A percentile compares a stretch with the other conserved stretches of the same genome.
Conservation (phyloP, 2,888 invertebrate species). For the Kuschelorhynchus macadamiae region DNA sequence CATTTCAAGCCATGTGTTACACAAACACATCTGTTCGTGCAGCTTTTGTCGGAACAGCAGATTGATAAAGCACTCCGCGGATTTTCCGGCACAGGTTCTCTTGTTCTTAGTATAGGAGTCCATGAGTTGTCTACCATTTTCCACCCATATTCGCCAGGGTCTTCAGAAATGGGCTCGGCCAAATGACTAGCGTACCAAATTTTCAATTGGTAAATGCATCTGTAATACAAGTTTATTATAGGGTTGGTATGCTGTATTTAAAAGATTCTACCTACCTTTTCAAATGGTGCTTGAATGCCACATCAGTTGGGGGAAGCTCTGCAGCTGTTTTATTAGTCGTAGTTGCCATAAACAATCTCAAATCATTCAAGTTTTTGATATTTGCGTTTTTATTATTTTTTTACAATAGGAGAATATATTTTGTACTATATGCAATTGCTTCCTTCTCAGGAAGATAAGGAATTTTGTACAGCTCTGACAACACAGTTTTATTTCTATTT, state of each 20-base stretch:
- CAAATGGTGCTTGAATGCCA: not conserved
- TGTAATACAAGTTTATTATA: not conserved
- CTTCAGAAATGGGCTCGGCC: not conserved
- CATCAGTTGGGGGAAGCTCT: not conserved
- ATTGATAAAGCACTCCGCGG: not conserved
- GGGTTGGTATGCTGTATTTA: not conserved
- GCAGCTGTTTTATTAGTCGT: not conserved
- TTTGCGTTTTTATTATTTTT: constrained; percentile 14
- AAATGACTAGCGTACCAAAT: not conserved
- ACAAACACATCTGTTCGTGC: not conserved
- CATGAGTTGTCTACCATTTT: not conserved
- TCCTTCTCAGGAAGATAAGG: not conserved
- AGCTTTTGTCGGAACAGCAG: not conserved
- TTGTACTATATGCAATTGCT: not conserved
- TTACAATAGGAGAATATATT: not conserved
- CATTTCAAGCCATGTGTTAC: not conserved
- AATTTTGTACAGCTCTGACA: not conserved
- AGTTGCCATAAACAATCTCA: not conserved
- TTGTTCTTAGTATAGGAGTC: not conserved
- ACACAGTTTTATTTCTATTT: not conserved
- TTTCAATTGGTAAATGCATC: not conserved
- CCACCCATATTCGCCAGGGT: not conserved
- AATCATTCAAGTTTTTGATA: constrained; percentile 11
- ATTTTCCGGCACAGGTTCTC: not conserved
- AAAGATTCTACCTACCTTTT: not conserved